Percentiles rank a stretch among this genome's conserved stretches.
Conservation (phyloP, 2,797 vertebrate genomes). For the Bucorvus abyssinicus region DNA sequence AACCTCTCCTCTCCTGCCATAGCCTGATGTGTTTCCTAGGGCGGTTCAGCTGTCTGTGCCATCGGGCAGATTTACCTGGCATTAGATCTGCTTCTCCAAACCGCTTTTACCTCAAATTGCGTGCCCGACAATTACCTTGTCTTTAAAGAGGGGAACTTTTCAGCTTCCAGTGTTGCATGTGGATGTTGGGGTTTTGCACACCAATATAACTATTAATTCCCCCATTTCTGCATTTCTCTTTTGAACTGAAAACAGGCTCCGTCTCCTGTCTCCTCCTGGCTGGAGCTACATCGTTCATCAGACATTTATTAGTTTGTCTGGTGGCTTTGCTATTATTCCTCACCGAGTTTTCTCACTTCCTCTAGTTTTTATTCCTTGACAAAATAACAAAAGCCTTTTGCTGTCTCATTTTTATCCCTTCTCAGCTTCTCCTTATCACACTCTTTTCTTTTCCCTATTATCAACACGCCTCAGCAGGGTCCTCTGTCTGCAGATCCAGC, state of each 20-base stretch:
- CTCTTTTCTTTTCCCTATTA: constrained; percentile 28
- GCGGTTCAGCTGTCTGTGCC: not conserved
- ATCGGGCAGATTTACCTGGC: not conserved
- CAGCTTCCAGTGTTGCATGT: not conserved
- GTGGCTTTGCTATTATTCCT: constrained; percentile 27
- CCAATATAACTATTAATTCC: not conserved
- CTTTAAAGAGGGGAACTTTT: not conserved
- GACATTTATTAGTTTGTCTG: constrained; percentile 45
- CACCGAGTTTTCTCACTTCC: constrained; percentile 10
- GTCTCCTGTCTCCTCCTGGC: not conserved
- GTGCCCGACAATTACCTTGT: not conserved
- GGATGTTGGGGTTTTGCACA: not conserved
- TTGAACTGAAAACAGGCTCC: not conserved
- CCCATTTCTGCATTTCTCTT: not conserved
- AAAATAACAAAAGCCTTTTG: constrained; percentile 45
- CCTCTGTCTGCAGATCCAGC: not conserved
- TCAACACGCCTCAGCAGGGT: not conserved
- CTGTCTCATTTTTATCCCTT: constrained; percentile 37
- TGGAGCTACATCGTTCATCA: constrained; percentile 17
- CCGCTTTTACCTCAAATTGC: not conserved
- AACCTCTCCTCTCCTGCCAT: not conserved
- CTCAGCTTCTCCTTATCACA: constrained; percentile 36
- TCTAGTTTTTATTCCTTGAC: constrained; percentile 29
- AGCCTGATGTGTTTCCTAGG: not conserved
- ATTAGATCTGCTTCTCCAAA: not conserved